Evolutionary conservation across 2,888 invertebrate species (phyloP), one percentile per base, ranked within the genome.

Genomic region (Drymonia ruficornis): DNA sequence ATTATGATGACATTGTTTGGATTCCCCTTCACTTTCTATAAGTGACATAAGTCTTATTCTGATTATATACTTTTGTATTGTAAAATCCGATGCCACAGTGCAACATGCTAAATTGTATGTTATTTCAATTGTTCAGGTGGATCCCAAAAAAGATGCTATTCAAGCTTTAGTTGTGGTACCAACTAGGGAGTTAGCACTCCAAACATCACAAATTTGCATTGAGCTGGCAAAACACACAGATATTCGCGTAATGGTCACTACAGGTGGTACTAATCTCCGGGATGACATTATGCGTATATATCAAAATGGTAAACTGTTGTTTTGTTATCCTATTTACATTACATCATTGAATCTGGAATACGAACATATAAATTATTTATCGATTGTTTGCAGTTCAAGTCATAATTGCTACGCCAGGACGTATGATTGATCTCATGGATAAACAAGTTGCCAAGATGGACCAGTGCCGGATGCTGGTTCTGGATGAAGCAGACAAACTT

Each of bases 261-360:
- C 99, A 71, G 99, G 99, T 84, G 99, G 99, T 77, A 99, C 99
- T 74, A 97, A 97, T 93, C 94, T 98, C 80, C 96, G 99, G 85
- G 99, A 99, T 93, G 99, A 99, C 92, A 99, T 99, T 87, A 98
- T 99, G 97, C 96, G 99, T 93, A 97, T 99, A 87, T 99, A 99
- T 94, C 98, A 99, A 91, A 98, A 98, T 95, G 97, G 97, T 97
- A 86, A 84, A 83, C 55, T 61, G 11, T 42, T 49, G 47, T 52
- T n/a, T 42, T 50, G 47, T 52, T 49, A 45, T 52, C 51, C 48
- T 31, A 61, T 48, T 48, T 56, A n/a, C 3, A 11, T 36, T 13
- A n/a, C 5, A 36, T 36, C 0, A 28, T 11, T 8, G 0, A n/a
- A 36, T 36, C 11, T 6, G 1, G 5, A 36, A 13, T 36, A n/a